phyloP scores from a whole-genome alignment of 1,140 invertebrate species.

The Goniozus legneri region DNA sequence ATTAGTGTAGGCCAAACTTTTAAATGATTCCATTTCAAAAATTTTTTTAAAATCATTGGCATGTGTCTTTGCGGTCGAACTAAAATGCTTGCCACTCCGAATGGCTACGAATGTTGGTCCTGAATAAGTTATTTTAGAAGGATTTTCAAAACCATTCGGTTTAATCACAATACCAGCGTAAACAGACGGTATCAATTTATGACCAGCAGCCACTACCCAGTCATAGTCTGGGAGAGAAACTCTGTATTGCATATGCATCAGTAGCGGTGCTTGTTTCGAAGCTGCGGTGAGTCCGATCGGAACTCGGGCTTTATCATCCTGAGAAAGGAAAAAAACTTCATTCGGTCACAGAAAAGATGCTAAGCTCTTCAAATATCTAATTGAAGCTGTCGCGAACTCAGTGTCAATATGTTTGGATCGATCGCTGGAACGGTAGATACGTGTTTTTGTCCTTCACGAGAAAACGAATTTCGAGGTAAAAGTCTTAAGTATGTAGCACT shows the following conservation, averaged over 20 bases:
- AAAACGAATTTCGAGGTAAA: slow-evolving; percentile 11
- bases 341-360: slow-evolving; percentile 17
- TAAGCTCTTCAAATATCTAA: slow-evolving; percentile 2
- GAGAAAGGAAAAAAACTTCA: slow-evolving; percentile 26
- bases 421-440: slow-evolving; percentile 15
- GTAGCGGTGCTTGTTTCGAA: slow-evolving; percentile 25
- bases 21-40: slow-evolving; percentile 20
- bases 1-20: slow-evolving; percentile 11
- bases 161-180: slow-evolving; percentile 32
- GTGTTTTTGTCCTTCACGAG: slow-evolving; percentile 14
- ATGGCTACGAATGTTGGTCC: slow-evolving; percentile 48
- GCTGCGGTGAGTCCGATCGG: slow-evolving; percentile 20
- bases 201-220: slow-evolving; percentile 33
- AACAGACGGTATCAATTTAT: slow-evolving; percentile 38
- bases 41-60: slow-evolving; percentile 35
- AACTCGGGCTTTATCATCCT: slow-evolving; percentile 32
- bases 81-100: slow-evolving; percentile 35
- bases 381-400: slow-evolving; percentile 3
- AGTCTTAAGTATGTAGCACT: slow-evolving; percentile 18
- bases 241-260: slow-evolving; percentile 47
- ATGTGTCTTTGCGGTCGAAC: slow-evolving; percentile 38
- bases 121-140: slow-evolving; percentile 32
- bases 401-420: slow-evolving; percentile 6
- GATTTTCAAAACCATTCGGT: slow-evolving; percentile 24
- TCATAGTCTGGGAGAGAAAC: slow-evolving; percentile 40